phyloP scores from a whole-genome alignment of 1,140 invertebrate genomes.

The Nomia melanderi region DNA sequence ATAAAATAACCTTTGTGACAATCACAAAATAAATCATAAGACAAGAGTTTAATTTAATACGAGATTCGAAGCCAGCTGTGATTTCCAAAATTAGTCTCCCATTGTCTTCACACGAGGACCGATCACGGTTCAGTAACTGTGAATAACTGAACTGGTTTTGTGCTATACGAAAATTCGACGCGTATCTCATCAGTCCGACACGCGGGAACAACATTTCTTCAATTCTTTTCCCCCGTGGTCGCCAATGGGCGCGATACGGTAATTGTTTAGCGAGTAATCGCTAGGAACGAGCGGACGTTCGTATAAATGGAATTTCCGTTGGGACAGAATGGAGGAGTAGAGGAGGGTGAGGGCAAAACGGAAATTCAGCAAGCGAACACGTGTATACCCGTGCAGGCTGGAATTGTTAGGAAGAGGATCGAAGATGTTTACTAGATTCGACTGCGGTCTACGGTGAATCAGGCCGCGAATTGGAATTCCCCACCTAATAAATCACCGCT shows the following conservation, averaged over 20 bases:
- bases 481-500: constrained; percentile 68
- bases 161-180: too few relatives aligned
- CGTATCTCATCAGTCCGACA: too few relatives aligned
- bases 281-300: neutral
- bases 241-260: neutral
- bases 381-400: neutral
- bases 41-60: too few relatives aligned
- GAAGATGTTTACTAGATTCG: constrained; percentile 64
- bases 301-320: constrained; percentile 6
- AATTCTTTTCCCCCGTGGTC: neutral
- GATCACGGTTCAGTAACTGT: constrained; percentile 10
- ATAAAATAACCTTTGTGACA: too few relatives aligned
- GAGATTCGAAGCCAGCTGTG: neutral
- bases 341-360: neutral
- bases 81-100: constrained; percentile 7
- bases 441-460: constrained; percentile 49
- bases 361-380: constrained; percentile 6
- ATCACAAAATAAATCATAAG: too few relatives aligned
- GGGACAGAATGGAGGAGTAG: neutral
- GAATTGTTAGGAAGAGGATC: constrained; percentile 35
- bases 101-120: constrained; percentile 3
- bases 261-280: constrained; percentile 36
- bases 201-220: neutral
- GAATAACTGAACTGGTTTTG: constrained; percentile 7
- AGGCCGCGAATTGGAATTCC: constrained; percentile 65